Conservation (phyloP, 2,113 vertebrate species). For the Gracilinanus agilis region DNA sequence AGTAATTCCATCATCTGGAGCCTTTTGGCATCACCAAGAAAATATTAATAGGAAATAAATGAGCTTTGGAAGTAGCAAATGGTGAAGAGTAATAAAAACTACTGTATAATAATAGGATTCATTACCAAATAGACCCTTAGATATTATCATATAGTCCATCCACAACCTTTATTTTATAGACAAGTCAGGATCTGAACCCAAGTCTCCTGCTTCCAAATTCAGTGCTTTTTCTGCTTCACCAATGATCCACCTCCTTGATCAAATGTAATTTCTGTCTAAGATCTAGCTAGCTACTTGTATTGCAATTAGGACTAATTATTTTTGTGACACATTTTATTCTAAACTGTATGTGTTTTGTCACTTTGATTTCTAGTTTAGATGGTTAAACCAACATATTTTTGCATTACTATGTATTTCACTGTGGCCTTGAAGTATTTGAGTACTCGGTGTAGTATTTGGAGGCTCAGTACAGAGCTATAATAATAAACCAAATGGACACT, state of each 20-base stretch:
- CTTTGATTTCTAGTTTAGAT: not conserved
- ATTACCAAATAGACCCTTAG: not conserved
- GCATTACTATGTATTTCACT: not conserved
- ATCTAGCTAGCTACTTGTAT: not conserved
- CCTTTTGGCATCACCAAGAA: not conserved
- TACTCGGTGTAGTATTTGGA: not conserved
- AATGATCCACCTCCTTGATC: not conserved
- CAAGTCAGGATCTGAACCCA: not conserved
- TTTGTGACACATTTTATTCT: not conserved
- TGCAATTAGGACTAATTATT: not conserved
- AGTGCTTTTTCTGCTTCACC: not conserved
- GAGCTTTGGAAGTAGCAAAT: not conserved
- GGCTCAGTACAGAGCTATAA: no score
- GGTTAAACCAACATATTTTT: not conserved
- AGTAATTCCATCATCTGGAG: not conserved
- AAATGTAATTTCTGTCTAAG: not conserved
- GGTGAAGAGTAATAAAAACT: not conserved
- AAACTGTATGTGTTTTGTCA: not conserved
- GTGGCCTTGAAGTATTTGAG: not conserved
- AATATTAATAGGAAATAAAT: not conserved
- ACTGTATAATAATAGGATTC: not conserved
- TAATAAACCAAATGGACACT: no score
- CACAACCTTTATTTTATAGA: not conserved
- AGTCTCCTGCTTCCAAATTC: not conserved
- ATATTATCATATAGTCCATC: not conserved